Evolutionary conservation across 2,113 vertebrate genomes (phyloP), one percentile per base, ranked within the genome.

Genomic region (Meles meles): DNA sequence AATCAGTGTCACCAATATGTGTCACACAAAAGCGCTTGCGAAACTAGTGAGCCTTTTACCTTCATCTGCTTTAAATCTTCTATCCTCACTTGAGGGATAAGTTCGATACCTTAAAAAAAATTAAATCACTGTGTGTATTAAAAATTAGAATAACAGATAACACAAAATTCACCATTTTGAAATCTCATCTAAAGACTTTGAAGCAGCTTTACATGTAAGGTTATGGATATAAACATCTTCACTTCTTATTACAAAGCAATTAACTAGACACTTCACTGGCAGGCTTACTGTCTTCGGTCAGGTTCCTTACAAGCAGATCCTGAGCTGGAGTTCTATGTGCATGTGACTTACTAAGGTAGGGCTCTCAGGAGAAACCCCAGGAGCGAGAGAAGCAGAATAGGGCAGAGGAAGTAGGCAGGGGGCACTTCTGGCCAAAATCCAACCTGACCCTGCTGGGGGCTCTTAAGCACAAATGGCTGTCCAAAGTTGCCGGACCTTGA

Each of bases 1-100:
- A 7, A 27, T 21, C 25, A 1, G 1, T 83, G 63, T 88, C 29
- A 52, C n/a, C 12, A 49, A 90, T 31, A 88, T 7, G 39, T 5
- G n/a, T 10, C 65, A 20, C 52, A 90, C 14, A 55, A 93, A 4
- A 71, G n/a, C 29, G 44, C 20, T 90, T 81, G 27, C 77, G 96
- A 97, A 97, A 49, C 5, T 82, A 82, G 9, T 57, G 55, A 88
- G 61, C 81, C 82, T 67, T 92, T 99, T 98, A 99, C 99, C 99
- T 99, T 99, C 99, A 99, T 99, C 98, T 99, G 99, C 98, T 99
- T 99, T 95, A 99, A 98, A 97, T 99, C 99, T 97, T 99, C 99
- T 98, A 99, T 99, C 98, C 99, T 99, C 96, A 99, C 99, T 97
- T 99, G 99, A 98, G 99, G 99, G 98, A 99, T 99, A 31, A 99